Percentiles rank a stretch among this genome's conserved stretches.
Conservation (phyloP, 1,140 invertebrate species). For the Papilio xuthus region DNA sequence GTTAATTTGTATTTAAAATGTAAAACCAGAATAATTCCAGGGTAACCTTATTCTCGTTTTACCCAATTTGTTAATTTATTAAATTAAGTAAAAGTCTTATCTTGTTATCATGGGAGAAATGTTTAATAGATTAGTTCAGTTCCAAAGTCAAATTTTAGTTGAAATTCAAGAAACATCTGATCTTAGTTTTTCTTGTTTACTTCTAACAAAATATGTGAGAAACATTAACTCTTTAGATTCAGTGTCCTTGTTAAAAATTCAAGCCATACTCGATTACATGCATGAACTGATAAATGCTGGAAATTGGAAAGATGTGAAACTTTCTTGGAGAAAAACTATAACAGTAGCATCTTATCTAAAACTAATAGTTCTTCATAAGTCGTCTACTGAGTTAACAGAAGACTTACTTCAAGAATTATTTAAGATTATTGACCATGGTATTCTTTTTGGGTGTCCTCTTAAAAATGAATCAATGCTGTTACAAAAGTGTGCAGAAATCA, state of each 20-base stretch:
- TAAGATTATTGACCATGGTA: constrained; percentile 89
- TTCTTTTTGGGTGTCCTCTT: constrained; percentile 90
- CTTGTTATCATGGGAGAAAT: constrained; percentile 40
- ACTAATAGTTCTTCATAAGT: constrained; percentile 55
- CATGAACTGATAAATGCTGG: constrained; percentile 93
- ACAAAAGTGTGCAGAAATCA: constrained; percentile 80
- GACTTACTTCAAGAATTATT: constrained; percentile 81
- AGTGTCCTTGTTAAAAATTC: constrained; percentile 58
- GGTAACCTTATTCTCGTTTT: background rate
- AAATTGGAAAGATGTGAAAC: constrained; percentile 90
- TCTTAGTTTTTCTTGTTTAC: constrained; percentile 56
- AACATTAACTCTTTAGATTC: constrained; percentile 46
- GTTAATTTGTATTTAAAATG: background rate
- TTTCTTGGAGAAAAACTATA: constrained; percentile 83
- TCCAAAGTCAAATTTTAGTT: constrained; percentile 49
- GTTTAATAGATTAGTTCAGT: constrained; percentile 54
- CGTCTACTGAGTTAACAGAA: constrained; percentile 44
- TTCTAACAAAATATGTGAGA: constrained; percentile 56
- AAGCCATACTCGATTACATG: constrained; percentile 86
- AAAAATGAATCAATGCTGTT: constrained; percentile 77
- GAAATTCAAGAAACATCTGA: constrained; percentile 62
- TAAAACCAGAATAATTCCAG: background rate
- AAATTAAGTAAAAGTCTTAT: background rate
- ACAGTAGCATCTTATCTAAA: constrained; percentile 84
- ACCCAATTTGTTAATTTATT: background rate